Percentiles rank a stretch among this genome's conserved stretches.
Evolutionary conservation across 2,797 vertebrate genomes (phyloP).

Genomic region (Bufotes viridis): DNA sequence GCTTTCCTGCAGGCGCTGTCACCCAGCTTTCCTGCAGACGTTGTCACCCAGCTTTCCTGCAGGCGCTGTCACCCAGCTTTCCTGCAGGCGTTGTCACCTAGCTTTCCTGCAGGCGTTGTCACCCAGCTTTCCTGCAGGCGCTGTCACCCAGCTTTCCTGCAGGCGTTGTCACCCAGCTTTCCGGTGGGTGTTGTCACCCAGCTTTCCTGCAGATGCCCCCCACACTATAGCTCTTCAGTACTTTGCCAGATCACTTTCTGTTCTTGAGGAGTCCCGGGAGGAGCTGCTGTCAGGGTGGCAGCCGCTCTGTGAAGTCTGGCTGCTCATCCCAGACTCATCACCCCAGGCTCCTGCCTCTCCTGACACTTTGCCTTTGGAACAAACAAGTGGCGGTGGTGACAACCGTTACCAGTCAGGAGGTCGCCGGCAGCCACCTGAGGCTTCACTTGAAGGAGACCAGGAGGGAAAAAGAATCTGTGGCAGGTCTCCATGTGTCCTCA

Average conservation of each 20-base stretch:
- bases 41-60: no score
- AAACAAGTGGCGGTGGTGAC: conserved; percentile 83
- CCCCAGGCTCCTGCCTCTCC: conserved; percentile 73
- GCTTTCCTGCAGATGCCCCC: neutral
- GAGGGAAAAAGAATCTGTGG: conserved; percentile 5
- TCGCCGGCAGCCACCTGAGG: neutral
- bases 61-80: no score
- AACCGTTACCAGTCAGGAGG: conserved; percentile 77
- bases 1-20: no score
- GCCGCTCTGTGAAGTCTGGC: neutral
- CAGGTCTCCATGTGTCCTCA: neutral
- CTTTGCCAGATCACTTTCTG: neutral
- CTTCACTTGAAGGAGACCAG: neutral
- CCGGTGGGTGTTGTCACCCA: no score
- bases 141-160: no score
- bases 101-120: no score
- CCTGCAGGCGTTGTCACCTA: no score
- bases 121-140: no score
- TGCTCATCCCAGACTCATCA: conserved; percentile 46
- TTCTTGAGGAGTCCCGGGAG: no score
- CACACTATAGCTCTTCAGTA: neutral
- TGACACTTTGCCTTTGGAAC: conserved; percentile 81
- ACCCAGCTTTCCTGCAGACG: no score
- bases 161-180: no score
- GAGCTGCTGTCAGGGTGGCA: neutral